Base-by-base conservation (phyloP, 2,888 invertebrate species). In the Nymphalis c-album region DNA sequence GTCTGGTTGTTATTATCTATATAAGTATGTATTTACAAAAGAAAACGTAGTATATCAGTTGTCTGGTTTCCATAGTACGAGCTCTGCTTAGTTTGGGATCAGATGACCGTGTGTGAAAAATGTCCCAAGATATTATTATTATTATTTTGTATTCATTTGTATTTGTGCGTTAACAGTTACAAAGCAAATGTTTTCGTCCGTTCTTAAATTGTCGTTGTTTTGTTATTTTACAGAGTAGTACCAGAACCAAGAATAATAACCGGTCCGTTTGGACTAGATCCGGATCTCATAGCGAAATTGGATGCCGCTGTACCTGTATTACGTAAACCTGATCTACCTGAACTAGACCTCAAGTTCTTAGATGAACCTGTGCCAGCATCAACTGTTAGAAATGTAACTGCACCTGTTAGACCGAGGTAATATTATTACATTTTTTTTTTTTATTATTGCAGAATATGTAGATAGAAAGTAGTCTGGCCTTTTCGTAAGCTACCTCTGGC, bases 251-350 rank as follows among this genome's bases (percentile, higher is more conserved):
- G 86, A 35, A 88, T 94, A 58, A 83, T 94, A 6, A 91, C 94
- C 0, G 97, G 97, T 22, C 96, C 96, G 31, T 97, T 96, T 85
- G 94, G 95, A 0, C 90, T 98, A 60, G 97, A 97, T 84, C 94
- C 95, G 20, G 94, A 95, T 67, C 91, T 96, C 70, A 93, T 97
- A 75, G 94, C 94, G 45, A 94, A 94, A 75, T 93, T 97, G 61
- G 97, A 97, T 84, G 94, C 89, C 64, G 90, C 79, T 50, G 87
- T 80, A 74, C 90, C 84, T 22, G 88, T 79, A 57, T 74, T 80
- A 69, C 85, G 70, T 61, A 82, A 73, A 73, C 85, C 85, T 0
- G 81, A 80, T 68, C 83, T 86, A 73, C 91, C 81, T 70, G 92
- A 87, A 82, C 87, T 84, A 75, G 94, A 82, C 81, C 90, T 84